Percentiles rank a stretch among this genome's conserved stretches.
Evolutionary conservation across 2,888 invertebrate genomes (phyloP).

Genomic region (Electrophaes corylata): DNA sequence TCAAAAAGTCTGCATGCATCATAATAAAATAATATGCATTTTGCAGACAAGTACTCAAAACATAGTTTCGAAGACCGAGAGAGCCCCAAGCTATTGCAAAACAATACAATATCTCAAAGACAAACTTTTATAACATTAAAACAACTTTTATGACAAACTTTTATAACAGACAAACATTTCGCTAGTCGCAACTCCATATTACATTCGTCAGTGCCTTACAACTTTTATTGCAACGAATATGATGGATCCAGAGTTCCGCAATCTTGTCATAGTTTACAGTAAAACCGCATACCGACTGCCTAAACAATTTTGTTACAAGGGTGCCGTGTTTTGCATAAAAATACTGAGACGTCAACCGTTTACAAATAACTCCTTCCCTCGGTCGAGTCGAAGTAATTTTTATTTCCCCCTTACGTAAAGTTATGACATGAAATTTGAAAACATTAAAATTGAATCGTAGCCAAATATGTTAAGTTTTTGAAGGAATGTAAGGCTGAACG

Average conservation of each 20-base stretch:
- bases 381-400: slow-evolving; percentile 69
- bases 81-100: slow-evolving; percentile 56
- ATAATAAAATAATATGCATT: slow-evolving; percentile 16
- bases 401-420: slow-evolving; percentile 73
- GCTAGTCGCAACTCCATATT: slow-evolving; percentile 62
- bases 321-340: slow-evolving; percentile 75
- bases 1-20: slow-evolving; percentile 1
- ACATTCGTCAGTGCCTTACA: slow-evolving; percentile 79
- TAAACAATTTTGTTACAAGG: slow-evolving; percentile 76
- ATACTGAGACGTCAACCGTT: slow-evolving; percentile 78
- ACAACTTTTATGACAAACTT: too few relatives aligned
- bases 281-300: slow-evolving; percentile 66
- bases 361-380: slow-evolving; percentile 77
- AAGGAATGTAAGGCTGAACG: slow-evolving; percentile 64
- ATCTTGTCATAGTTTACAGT: slow-evolving; percentile 65
- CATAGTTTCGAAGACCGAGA: slow-evolving; percentile 47
- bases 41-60: slow-evolving; percentile 35
- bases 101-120: slow-evolving; percentile 62
- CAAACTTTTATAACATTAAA: slow-evolving; percentile 62
- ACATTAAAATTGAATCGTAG: slow-evolving; percentile 79
- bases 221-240: slow-evolving; percentile 77
- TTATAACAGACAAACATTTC: slow-evolving; percentile 61
- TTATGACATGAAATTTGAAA: slow-evolving; percentile 79
- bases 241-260: slow-evolving; percentile 65
- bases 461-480: slow-evolving; percentile 77